phyloP scores from a whole-genome alignment of 2,113 vertebrate species.

The Penelope pileata region DNA sequence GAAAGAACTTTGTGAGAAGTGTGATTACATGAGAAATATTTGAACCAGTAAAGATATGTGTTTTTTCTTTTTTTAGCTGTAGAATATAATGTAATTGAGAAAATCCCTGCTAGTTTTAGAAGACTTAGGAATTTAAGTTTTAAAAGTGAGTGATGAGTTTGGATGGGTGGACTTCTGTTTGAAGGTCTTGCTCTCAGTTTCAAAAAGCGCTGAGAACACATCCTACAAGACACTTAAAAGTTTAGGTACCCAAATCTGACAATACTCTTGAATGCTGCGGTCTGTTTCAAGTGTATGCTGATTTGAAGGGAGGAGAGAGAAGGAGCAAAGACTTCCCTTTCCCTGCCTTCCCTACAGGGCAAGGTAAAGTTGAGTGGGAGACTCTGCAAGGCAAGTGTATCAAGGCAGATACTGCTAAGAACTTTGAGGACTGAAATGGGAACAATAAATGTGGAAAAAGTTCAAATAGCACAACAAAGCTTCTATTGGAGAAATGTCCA shows the following conservation, averaged over 20 bases:
- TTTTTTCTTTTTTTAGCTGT: not conserved
- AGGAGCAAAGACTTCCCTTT: not conserved
- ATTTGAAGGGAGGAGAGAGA: not conserved
- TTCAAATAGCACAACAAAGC: not conserved
- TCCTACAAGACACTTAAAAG: not conserved
- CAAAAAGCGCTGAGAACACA: not conserved
- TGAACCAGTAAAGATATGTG: not conserved
- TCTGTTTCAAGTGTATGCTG: fast-evolving
- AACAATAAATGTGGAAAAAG: not conserved
- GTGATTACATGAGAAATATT: not conserved
- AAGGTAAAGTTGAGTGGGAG: not conserved
- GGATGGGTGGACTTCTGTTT: not conserved
- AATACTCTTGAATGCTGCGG: not conserved
- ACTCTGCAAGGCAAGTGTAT: not conserved
- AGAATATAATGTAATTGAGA: not conserved
- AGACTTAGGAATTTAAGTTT: not conserved
- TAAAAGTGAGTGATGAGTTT: not conserved
- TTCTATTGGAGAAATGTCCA: not conserved
- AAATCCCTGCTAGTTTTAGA: not conserved
- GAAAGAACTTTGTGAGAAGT: not conserved
- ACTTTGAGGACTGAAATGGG: not conserved
- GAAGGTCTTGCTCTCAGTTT: not conserved
- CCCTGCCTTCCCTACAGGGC: not conserved
- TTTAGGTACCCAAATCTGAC: not conserved
- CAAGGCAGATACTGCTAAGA: not conserved